These are phyloP conservation scores for Hyppa rectilinea DNA, from an alignment of 2,888 invertebrate species.

Conservation along the genomic window DNA sequence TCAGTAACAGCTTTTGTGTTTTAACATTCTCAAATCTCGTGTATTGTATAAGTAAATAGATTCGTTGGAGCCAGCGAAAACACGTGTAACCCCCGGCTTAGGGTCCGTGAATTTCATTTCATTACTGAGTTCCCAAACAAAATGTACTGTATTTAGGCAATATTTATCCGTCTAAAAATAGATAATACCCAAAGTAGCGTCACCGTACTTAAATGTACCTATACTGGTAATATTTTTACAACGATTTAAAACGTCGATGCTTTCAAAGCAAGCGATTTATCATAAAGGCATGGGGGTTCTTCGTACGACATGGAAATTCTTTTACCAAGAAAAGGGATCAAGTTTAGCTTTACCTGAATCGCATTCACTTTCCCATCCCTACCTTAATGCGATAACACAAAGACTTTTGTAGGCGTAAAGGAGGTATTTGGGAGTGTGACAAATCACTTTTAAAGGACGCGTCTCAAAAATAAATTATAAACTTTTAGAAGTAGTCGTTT, in stretches of 20 bases:
- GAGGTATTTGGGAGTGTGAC: conserved; percentile 39
- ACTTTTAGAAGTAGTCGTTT: background rate
- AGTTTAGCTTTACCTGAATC: conserved; percentile 71
- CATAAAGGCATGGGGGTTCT: conserved; percentile 50
- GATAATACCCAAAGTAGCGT: background rate
- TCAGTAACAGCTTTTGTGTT: background rate
- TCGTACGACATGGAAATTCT: conserved; percentile 73
- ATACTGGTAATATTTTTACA: conserved; percentile 54
- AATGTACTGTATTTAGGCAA: background rate
- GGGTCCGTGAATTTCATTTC: background rate
- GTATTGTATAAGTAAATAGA: background rate
- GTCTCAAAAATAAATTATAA: conserved; percentile 39
- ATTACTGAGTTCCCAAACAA: conserved; percentile 1
- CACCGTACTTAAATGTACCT: conserved; percentile 28
- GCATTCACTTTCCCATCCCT: conserved; percentile 51
- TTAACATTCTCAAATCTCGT: background rate
- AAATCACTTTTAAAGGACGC: conserved; percentile 43
- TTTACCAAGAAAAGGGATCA: conserved; percentile 74
- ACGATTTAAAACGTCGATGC: conserved; percentile 56
- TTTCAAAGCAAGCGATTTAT: conserved; percentile 61
- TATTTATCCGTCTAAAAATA: conserved; percentile 14
- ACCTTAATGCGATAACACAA: conserved; percentile 66
- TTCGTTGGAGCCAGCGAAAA: conserved; percentile 8
- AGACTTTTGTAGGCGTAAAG: conserved; percentile 40
- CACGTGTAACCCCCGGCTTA: background rate